Evolutionary conservation across 2,113 vertebrate species (phyloP).

Genomic region (Entelurus aequoreus): DNA sequence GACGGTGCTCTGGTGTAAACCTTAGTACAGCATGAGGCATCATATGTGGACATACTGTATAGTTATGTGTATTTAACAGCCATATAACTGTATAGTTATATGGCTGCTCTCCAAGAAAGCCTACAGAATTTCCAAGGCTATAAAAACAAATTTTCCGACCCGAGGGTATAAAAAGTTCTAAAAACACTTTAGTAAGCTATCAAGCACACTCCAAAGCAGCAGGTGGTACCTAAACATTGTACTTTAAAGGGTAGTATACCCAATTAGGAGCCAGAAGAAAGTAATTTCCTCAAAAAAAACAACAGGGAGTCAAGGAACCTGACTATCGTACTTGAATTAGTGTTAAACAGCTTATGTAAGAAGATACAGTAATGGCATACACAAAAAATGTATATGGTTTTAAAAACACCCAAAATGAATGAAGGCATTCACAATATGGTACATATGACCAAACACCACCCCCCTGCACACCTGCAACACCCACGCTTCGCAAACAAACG

Average conservation of each 20-base stretch:
- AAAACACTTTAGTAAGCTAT: too few species aligned
- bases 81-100: too few species aligned
- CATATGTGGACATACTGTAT: conserved; percentile 6
- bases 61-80: too few species aligned
- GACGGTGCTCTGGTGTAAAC: conserved; percentile 37
- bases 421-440: background rate
- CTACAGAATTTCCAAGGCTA: background rate
- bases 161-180: too few species aligned
- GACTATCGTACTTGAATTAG: background rate
- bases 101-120: background rate
- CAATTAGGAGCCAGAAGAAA: too few species aligned
- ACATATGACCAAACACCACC: conserved; percentile 27
- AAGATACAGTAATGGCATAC: too few species aligned
- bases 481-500: conserved; percentile 23
- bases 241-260: too few species aligned
- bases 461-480: conserved; percentile 36
- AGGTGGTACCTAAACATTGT: too few species aligned
- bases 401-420: background rate
- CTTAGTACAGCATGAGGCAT: conserved; percentile 10
- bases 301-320: background rate
- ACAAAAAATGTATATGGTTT: too few species aligned
- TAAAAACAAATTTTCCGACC: background rate
- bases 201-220: too few species aligned
- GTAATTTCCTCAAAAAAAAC: background rate
- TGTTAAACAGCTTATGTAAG: too few species aligned